phyloP scores from a whole-genome alignment of 2,113 vertebrate genomes.

The Pelodiscus sinensis region DNA sequence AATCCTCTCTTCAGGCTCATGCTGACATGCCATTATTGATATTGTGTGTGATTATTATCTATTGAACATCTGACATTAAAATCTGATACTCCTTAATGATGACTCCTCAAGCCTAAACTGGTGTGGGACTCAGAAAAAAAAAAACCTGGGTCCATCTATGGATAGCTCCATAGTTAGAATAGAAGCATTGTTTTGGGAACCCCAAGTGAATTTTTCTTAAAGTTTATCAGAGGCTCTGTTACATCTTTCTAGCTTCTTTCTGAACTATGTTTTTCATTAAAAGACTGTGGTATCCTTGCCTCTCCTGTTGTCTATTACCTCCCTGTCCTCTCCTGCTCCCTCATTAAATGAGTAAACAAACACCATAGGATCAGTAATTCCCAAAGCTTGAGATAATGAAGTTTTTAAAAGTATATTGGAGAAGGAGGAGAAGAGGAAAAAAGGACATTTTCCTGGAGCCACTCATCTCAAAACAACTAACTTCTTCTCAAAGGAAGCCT shows the following conservation, averaged over 20 bases:
- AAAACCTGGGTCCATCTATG: background rate
- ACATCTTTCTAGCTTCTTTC: background rate
- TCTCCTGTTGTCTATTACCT: background rate
- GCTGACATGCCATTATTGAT: background rate
- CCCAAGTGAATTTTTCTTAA: background rate
- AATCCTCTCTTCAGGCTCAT: background rate
- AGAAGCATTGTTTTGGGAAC: background rate
- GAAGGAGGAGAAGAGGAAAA: background rate
- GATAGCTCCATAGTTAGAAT: background rate
- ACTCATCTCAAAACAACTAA: background rate
- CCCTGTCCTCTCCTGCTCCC: background rate
- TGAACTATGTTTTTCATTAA: background rate
- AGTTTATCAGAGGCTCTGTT: background rate
- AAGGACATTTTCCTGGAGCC: background rate
- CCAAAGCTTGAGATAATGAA: background rate
- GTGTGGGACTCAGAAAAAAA: background rate
- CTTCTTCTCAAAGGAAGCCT: background rate
- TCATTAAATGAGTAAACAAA: background rate
- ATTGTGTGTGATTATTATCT: background rate
- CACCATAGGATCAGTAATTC: background rate
- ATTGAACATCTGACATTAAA: background rate
- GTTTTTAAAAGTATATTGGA: background rate
- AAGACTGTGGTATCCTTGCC: background rate
- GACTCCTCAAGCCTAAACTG: background rate
- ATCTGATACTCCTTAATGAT: background rate